Evolutionary conservation across 1,140 invertebrate genomes (phyloP), one percentile per base, ranked within the genome.

Genomic region (Zaprionus davidi): DNA sequence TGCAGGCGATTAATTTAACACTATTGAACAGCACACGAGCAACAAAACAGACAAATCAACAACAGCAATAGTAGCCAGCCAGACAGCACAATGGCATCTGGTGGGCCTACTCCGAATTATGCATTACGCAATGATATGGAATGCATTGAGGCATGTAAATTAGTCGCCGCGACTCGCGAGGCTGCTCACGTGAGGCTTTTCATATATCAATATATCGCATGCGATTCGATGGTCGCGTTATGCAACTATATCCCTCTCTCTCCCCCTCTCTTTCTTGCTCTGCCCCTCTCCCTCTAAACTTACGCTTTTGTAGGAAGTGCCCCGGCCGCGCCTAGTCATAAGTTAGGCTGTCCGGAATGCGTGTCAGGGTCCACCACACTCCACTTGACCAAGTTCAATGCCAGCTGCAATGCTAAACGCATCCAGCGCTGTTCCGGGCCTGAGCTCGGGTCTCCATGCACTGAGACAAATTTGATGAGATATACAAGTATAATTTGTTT

Each of bases 111-210:
- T 66, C 66, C 31, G 22, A 26, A 68, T 60, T 56, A 58, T 53
- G 15, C 17, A 65, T 71, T 71, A 65, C 63, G 69, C 57, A 72
- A 71, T 46, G 36, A 17, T 53, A 28, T 34, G 74, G 69, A 78
- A 79, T 84, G 81, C 84, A 88, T 76, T 88, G 78, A 70, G 84
- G 68, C 81, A 82, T 87, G 84, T 90, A 90, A 87, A 87, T 82
- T 75, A 83, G 74, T 68, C 55, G 55, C 36, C 71, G 66, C 82
- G 79, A 90, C 31, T 49, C 69, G 66, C 82, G 77, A 90, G 81
- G 78, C 84, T 87, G 80, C 84, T 83, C 84, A 87, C 83, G 83
- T 86, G 83, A 86, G 51, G 17, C 12, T 38, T 13, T 7, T 51
- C 41, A 57, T 57, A 46, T 26, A 71, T 70, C 51, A 56, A 62